Percentiles rank a stretch among this genome's conserved stretches.
These are phyloP conservation scores for Thryonomys swinderianus DNA, from an alignment of 2,113 vertebrate species.

Conservation along the genomic window DNA sequence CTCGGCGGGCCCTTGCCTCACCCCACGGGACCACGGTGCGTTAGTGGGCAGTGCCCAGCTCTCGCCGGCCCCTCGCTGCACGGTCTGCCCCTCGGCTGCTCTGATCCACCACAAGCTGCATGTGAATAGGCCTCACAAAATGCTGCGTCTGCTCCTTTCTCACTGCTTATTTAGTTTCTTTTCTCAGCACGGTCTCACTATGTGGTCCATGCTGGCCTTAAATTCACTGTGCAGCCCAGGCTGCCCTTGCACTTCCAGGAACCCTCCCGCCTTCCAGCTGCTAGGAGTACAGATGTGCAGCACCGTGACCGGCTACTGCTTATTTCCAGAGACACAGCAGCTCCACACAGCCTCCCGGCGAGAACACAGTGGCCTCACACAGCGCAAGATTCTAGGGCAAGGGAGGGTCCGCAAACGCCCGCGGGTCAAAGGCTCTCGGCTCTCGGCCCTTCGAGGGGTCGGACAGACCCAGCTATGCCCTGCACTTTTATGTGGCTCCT, in stretches of 20 bases:
- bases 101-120: not conserved
- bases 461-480: accelerated
- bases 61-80: not conserved
- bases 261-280: not conserved
- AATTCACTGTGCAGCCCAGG: not conserved
- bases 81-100: not conserved
- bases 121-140: not conserved
- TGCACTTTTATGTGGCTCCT: not conserved
- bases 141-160: not conserved
- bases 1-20: no score
- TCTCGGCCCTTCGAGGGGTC: no score
- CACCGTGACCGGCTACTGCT: not conserved
- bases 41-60: accelerated
- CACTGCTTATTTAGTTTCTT: not conserved
- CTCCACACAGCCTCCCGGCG: not conserved
- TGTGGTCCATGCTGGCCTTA: not conserved
- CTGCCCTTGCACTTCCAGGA: not conserved
- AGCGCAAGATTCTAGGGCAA: not conserved
- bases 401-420: accelerated
- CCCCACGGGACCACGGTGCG: accelerated
- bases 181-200: not conserved
- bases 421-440: not conserved
- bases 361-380: not conserved
- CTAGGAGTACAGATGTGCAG: not conserved
- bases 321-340: not conserved